Conservation (phyloP, 2,888 invertebrate genomes). For the Acleris emargana region DNA sequence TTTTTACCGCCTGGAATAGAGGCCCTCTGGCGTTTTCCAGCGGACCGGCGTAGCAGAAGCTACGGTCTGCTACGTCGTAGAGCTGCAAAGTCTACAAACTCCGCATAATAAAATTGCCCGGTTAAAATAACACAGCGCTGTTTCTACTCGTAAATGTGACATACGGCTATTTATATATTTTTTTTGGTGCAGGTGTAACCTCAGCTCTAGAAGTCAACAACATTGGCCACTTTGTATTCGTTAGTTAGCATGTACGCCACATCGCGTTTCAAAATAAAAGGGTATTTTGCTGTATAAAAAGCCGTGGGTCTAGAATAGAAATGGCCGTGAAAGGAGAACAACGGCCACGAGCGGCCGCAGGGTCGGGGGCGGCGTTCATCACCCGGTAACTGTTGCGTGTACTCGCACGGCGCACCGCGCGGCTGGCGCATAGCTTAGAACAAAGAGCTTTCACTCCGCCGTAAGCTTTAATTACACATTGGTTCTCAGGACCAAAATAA, state of each 20-base stretch:
- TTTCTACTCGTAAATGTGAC: too few species aligned
- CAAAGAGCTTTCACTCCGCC: slow-evolving; percentile 55
- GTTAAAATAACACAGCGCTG: too few species aligned
- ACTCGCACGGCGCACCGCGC: slow-evolving; percentile 40
- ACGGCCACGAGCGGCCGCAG: slow-evolving; percentile 4
- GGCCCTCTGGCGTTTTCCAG: too few species aligned
- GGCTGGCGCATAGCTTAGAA: slow-evolving; percentile 44
- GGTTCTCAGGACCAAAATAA: background rate
- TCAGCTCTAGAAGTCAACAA: too few species aligned
- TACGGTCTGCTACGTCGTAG: too few species aligned
- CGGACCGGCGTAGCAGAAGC: too few species aligned
- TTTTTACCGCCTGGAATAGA: too few species aligned
- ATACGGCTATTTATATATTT: too few species aligned
- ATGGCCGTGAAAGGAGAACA: slow-evolving; percentile 33
- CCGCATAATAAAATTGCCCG: too few species aligned
- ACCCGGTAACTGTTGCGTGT: slow-evolving; percentile 57
- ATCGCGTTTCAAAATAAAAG: slow-evolving; percentile 6
- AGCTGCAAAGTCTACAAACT: too few species aligned
- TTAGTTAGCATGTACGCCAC: background rate
- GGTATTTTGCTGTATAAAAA: slow-evolving; percentile 21
- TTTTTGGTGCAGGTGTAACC: too few species aligned
- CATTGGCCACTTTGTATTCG: background rate
- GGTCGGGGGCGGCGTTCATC: slow-evolving; percentile 52
- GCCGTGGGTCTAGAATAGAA: slow-evolving; percentile 23
- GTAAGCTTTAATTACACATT: slow-evolving; percentile 36